Base-by-base conservation (phyloP, 2,888 invertebrate species). In the Cataglyphis livida region DNA sequence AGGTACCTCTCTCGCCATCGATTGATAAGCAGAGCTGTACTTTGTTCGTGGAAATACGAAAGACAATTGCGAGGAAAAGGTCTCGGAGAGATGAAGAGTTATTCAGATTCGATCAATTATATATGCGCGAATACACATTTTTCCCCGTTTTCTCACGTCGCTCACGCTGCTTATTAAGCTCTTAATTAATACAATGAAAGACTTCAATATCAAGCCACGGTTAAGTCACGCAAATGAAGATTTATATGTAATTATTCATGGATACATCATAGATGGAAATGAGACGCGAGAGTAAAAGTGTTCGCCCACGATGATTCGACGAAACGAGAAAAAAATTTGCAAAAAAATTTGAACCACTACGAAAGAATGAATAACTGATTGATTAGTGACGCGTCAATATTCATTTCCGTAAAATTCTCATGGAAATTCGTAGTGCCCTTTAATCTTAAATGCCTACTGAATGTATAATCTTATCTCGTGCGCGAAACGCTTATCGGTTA, bases 201-300 rank as follows among this genome's bases (percentile, higher is more conserved):
- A 79, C 78, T 64, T 62, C 75, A 51, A 73, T 78, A 59, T 32
- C 57, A 44, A 18, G 76, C 57, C 68, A 54, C 78, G 78, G 59
- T 79, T 59, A 70, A 79, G 78, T 70, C 78, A 70, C 78, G 70
- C 78, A 70, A 70, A 59, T 79, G 70, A 79, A 70, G 70, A 70
- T 79, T 79, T 70, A 32, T 59, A 25, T 70, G 59, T 79, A 79
- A 79, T 79, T 79, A 79, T 79, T 79, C 78, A 79, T 79, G 78
- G 78, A 79, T 79, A 70, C 70, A 79, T 79, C 78, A 44, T 44
- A 75, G 21, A 73, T 70, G 81, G 62, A 62, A 74, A 81, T 74
- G 62, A 81, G 62, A 73, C 64, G 38, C 32, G 64, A 81, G 65
- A 75, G 75, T 75, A 65, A 75, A 81, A 81, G 75, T 65, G 59